Conservation (phyloP, 1,140 invertebrate species). For the Sweltsa coloradensis region DNA sequence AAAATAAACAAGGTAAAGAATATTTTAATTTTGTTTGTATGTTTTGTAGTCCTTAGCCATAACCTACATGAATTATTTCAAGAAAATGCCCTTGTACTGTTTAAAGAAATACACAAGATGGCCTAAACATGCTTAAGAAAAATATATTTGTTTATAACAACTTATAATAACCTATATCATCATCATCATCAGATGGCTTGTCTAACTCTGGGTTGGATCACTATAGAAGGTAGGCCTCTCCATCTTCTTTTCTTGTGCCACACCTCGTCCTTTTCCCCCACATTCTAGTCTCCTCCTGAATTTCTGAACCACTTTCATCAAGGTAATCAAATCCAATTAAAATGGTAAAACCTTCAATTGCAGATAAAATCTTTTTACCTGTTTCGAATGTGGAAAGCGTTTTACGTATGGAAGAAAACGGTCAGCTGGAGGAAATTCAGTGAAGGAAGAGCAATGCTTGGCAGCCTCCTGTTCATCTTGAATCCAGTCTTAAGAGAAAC, state of each 20-base stretch:
- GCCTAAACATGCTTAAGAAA: neutral
- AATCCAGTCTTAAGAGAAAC: slow-evolving; percentile 56
- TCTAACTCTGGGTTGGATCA: neutral
- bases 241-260: neutral
- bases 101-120: neutral
- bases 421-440: slow-evolving; percentile 53
- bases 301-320: neutral
- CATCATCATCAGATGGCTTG: neutral
- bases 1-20: slow-evolving; percentile 42
- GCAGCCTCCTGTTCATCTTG: slow-evolving; percentile 55
- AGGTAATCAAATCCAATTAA: neutral
- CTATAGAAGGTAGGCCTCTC: neutral
- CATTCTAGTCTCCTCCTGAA: neutral
- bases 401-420: slow-evolving; percentile 68
- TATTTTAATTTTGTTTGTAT: slow-evolving; percentile 6
- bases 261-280: neutral
- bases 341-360: slow-evolving; percentile 14
- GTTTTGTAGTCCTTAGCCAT: neutral
- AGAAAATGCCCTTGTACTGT: neutral
- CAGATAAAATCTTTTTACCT: slow-evolving; percentile 58
- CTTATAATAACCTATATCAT: neutral
- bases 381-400: slow-evolving; percentile 70
- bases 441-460: slow-evolving; percentile 40
- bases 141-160: neutral
- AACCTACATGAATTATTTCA: neutral